Conservation (phyloP, 2,797 vertebrate genomes). For the Antrozous pallidus region DNA sequence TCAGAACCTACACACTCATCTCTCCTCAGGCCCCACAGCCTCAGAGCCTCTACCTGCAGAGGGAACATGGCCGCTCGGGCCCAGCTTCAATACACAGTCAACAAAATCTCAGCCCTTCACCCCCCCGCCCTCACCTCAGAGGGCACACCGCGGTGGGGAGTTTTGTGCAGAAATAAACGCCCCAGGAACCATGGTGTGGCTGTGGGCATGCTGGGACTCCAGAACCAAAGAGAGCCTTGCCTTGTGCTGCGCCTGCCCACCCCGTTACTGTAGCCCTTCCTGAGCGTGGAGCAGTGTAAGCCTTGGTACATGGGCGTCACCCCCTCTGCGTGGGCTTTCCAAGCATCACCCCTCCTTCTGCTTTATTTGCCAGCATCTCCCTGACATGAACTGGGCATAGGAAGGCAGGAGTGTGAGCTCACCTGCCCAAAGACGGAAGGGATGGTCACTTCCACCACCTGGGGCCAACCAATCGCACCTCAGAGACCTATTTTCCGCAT, state of each 20-base stretch:
- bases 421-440: background rate
- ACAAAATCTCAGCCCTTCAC: background rate
- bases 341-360: background rate
- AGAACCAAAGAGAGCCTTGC: background rate
- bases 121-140: background rate
- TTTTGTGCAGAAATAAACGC: rapidly evolving
- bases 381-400: rapidly evolving
- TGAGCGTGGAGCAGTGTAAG: too few relatives aligned
- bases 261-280: background rate
- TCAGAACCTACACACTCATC: background rate
- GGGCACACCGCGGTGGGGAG: background rate
- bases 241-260: rapidly evolving
- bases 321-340: background rate
- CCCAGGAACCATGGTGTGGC: background rate
- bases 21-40: background rate
- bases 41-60: background rate
- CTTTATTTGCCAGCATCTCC: background rate
- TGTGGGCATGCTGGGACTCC: background rate
- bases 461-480: background rate
- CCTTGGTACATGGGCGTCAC: rapidly evolving
- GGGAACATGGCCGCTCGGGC: rapidly evolving
- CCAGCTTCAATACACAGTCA: rapidly evolving
- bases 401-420: too few relatives aligned
- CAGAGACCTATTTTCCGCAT: background rate
- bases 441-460: rapidly evolving